These are phyloP conservation scores for Megaceryle torquata DNA, from an alignment of 2,113 vertebrate genomes.

Conservation along the genomic window DNA sequence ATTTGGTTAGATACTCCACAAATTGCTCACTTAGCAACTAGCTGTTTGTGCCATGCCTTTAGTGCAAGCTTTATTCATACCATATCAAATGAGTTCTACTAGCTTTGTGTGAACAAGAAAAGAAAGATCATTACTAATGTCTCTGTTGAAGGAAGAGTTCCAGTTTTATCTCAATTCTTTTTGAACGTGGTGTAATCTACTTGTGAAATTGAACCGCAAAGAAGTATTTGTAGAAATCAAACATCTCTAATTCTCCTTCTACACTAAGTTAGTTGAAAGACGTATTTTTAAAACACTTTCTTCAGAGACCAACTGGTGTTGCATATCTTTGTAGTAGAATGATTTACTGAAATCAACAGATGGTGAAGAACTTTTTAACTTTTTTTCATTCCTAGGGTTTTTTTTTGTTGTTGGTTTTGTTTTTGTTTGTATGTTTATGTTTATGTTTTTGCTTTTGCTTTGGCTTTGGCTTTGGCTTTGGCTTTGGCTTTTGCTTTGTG, in stretches of 20 bases:
- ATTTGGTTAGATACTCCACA: neutral
- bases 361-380: neutral
- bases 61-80: neutral
- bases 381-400: too few species aligned
- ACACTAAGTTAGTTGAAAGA: neutral
- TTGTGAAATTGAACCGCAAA: neutral
- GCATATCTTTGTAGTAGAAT: neutral
- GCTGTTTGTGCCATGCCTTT: neutral
- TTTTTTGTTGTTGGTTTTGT: too few species aligned
- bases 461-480: too few species aligned
- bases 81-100: neutral
- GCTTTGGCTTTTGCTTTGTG: too few species aligned
- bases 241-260: neutral
- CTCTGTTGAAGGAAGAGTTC: neutral
- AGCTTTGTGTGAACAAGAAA: neutral
- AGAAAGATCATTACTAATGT: neutral
- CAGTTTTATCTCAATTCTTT: neutral
- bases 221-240: neutral
- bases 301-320: neutral
- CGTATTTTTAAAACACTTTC: neutral
- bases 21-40: neutral
- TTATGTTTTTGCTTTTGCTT: too few species aligned
- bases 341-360: neutral
- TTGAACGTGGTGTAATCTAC: neutral
- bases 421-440: too few species aligned